Evolutionary conservation across 2,797 vertebrate species (phyloP).

Genomic region (Mallotus villosus): DNA sequence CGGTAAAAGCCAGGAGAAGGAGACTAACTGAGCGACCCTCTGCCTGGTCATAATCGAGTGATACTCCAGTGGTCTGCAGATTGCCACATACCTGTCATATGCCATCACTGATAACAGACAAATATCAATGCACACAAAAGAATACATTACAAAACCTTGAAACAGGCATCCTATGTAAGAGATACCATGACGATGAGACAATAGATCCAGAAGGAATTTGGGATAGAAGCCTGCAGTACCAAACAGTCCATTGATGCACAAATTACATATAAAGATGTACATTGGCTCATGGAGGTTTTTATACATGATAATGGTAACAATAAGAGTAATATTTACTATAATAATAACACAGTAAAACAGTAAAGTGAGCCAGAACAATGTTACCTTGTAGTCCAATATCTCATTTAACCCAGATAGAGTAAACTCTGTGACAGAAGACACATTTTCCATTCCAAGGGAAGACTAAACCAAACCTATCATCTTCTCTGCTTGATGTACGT

Average conservation of each 20-base stretch:
- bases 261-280: constrained; percentile 4
- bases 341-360: constrained; percentile 1
- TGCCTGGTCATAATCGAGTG: constrained; percentile 47
- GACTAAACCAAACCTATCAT: not conserved
- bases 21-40: constrained; percentile 13
- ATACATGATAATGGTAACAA: not conserved
- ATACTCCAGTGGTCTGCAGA: constrained; percentile 47
- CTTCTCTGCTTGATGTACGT: no score
- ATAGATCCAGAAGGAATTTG: not conserved
- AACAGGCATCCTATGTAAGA: not conserved
- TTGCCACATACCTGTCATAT: constrained; percentile 56
- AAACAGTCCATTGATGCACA: constrained; percentile 5
- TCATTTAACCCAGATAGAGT: not conserved
- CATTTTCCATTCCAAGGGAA: not conserved
- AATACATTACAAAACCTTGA: constrained; percentile 34
- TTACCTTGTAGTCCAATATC: not conserved
- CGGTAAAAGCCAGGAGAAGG: constrained; percentile 27
- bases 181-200: not conserved
- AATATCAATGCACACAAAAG: constrained; percentile 34
- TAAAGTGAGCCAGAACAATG: not conserved
- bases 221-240: not conserved
- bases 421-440: not conserved
- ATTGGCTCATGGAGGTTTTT: not conserved
- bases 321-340: not conserved
- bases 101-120: constrained; percentile 48